Conservation (phyloP, 1,140 invertebrate species). For the Protaetia brevitarsis region DNA sequence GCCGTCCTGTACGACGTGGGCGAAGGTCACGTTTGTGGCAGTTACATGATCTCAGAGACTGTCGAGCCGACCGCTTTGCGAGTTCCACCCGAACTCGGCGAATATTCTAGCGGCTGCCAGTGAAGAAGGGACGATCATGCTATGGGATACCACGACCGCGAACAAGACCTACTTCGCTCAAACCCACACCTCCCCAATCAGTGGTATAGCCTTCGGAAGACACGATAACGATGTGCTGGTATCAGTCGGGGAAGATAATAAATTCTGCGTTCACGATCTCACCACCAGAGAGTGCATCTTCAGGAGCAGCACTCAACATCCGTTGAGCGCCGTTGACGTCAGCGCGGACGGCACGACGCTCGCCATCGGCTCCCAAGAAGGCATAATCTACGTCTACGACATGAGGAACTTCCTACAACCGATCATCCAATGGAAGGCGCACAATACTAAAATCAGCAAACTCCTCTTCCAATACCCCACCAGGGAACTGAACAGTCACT, state of each 20-base stretch:
- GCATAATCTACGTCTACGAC: slow-evolving; percentile 33
- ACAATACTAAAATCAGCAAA: no score
- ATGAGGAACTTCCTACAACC: slow-evolving; percentile 30
- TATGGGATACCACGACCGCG: slow-evolving; percentile 31
- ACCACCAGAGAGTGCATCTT: slow-evolving; percentile 24
- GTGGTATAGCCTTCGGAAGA: slow-evolving; percentile 28
- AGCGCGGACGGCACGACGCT: slow-evolving; percentile 30
- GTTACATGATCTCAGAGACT: background rate
- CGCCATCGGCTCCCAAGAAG: slow-evolving; percentile 31
- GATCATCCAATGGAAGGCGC: slow-evolving; percentile 22
- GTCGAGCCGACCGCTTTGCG: slow-evolving; percentile 6
- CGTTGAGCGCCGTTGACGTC: slow-evolving; percentile 30
- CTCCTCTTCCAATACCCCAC: no score
- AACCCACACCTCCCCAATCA: slow-evolving; percentile 28
- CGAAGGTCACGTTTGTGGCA: slow-evolving; percentile 12
- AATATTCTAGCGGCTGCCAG: slow-evolving; percentile 28
- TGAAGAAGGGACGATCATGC: slow-evolving; percentile 27
- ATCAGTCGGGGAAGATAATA: slow-evolving; percentile 31
- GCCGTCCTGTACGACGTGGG: slow-evolving; percentile 25
- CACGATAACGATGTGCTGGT: slow-evolving; percentile 27
- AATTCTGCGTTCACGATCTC: slow-evolving; percentile 33
- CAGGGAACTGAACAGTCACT: no score
- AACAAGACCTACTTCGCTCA: slow-evolving; percentile 24
- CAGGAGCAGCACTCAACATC: slow-evolving; percentile 22
- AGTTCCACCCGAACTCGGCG: slow-evolving; percentile 25